These are phyloP conservation scores for Illadopsis cleaveri DNA, from an alignment of 2,113 vertebrate genomes.

Conservation along the genomic window DNA sequence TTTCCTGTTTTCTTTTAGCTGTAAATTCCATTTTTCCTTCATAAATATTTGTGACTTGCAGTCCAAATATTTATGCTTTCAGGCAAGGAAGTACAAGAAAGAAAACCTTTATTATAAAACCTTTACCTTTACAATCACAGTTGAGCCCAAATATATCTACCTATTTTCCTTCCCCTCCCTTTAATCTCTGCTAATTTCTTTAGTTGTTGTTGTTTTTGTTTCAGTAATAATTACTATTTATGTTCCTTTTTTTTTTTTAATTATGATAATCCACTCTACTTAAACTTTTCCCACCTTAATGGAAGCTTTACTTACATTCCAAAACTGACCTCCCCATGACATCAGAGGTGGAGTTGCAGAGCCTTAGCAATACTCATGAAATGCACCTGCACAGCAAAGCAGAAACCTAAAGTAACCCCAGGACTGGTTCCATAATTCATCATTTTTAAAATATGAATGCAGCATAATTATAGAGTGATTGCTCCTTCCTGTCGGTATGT, in stretches of 20 bases:
- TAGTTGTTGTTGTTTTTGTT: not conserved
- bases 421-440: not conserved
- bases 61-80: slow-evolving; percentile 27
- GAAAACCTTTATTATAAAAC: not conserved
- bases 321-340: not conserved
- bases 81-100: slow-evolving; percentile 8
- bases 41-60: slow-evolving; percentile 1
- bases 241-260: not conserved
- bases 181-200: not conserved
- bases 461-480: not conserved
- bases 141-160: not conserved
- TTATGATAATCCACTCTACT: not conserved
- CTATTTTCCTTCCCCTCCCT: not conserved
- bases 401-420: not conserved
- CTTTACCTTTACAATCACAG: not conserved
- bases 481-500: not conserved
- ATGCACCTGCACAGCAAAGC: not conserved
- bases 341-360: not conserved
- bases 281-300: not conserved
- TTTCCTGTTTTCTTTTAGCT: not conserved
- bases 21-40: not conserved
- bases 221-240: not conserved
- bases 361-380: not conserved
- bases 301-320: not conserved
- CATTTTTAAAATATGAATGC: not conserved